phyloP scores from a whole-genome alignment of 1,140 invertebrate species.

The Heliothis subflexa region DNA sequence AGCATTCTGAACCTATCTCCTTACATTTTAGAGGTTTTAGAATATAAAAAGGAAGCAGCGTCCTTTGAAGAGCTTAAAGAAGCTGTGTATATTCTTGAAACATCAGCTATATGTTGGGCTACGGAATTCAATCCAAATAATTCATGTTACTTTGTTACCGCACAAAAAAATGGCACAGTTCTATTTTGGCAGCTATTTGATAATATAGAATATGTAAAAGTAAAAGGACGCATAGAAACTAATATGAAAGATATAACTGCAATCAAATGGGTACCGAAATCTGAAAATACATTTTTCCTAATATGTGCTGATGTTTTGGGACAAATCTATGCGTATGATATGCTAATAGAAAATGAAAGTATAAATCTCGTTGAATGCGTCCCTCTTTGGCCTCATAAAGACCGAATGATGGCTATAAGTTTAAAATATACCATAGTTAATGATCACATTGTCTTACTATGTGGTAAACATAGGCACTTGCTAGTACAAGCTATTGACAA shows the following conservation, averaged over 20 bases:
- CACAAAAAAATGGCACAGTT: conserved; percentile 70
- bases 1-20: conserved; percentile 64
- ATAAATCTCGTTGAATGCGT: conserved; percentile 52
- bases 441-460: conserved; percentile 65
- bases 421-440: conserved; percentile 56
- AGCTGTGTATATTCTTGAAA: conserved; percentile 58
- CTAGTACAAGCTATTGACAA: conserved; percentile 66
- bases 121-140: conserved; percentile 58
- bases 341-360: conserved; percentile 53
- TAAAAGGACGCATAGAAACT: conserved; percentile 53
- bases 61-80: conserved; percentile 61
- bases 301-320: conserved; percentile 63
- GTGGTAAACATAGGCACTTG: conserved; percentile 75
- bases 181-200: conserved; percentile 64
- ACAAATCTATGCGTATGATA: conserved; percentile 61
- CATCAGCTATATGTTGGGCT: conserved; percentile 67
- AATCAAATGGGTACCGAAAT: conserved; percentile 64
- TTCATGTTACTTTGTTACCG: conserved; percentile 69
- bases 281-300: conserved; percentile 57
- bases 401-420: conserved; percentile 66
- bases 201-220: conserved; percentile 45
- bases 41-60: conserved; percentile 46
- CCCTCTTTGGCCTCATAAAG: conserved; percentile 67
- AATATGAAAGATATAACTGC: conserved; percentile 55
- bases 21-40: conserved; percentile 56